Evolutionary conservation across 2,888 invertebrate species (phyloP), one percentile per base, ranked within the genome.

Genomic region (Cosmia pyralina): DNA sequence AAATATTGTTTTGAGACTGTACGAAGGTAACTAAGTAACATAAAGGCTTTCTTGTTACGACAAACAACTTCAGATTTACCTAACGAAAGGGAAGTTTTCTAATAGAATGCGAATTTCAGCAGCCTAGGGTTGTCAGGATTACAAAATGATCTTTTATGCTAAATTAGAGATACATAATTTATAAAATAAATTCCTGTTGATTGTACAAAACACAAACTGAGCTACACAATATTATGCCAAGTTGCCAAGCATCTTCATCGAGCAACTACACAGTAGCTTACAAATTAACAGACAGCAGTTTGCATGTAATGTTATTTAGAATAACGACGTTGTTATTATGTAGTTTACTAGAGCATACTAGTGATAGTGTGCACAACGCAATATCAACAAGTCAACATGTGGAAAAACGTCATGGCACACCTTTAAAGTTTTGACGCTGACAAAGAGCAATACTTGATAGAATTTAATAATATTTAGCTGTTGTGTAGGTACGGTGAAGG

Each of bases 391-490:
- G n/a, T n/a, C n/a, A n/a, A n/a, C 28, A 38, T 22, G 8, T 41
- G 11, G 13, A 19, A 57, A 71, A 62, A 28, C 34, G 22, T 17
- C 41, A 41, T 10, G 19, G 17, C 46, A 57, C 41, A 41, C 28
- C 41, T 50, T 62, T 57, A 13, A n/a, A 8, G 28, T 17, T 34
- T 52, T 59, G 15, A 50, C 28, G 34, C n/a, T 48, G 15, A 55
- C 19, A 65, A 65, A 46, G 67, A 60, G 53, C 62, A 77, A 74
- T 82, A 66, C 69, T 77, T 77, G 69, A 83, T 66, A 59, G 69
- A 85, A 87, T 88, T 86, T 83, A 87, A 87, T 88, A 86, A 85
- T 81, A 85, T 85, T 87, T 79, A 75, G 78, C 81, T 74, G 75
- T 69, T 77, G 81, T 83, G 75, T 78, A 78, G 64, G 77, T 77